Conservation (phyloP, 1,140 invertebrate species). For the Hyles vespertilio region DNA sequence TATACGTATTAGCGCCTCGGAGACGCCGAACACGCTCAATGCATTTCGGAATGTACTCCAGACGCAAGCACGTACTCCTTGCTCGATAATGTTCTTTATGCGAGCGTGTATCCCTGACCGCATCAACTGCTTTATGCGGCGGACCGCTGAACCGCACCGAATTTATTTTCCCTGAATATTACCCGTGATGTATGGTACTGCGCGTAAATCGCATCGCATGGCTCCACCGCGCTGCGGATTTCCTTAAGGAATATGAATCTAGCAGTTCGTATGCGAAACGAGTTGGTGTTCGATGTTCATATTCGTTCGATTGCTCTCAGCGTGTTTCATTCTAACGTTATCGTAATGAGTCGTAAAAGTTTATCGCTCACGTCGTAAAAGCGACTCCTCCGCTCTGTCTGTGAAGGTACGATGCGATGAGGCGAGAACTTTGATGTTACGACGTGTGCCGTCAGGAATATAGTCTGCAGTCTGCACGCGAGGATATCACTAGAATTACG, state of each 20-base stretch:
- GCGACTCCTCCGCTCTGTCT: slow-evolving; percentile 35
- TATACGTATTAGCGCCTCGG: slow-evolving; percentile 33
- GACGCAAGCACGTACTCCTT: slow-evolving; percentile 30
- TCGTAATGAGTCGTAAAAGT: slow-evolving; percentile 53
- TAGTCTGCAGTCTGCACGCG: neutral
- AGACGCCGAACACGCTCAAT: slow-evolving; percentile 31
- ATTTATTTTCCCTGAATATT: slow-evolving; percentile 46
- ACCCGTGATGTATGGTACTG: slow-evolving; percentile 21
- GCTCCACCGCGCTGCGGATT: too few species aligned
- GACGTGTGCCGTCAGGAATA: slow-evolving; percentile 8
- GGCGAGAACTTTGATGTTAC: slow-evolving; percentile 26
- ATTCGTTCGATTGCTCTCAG: slow-evolving; percentile 42
- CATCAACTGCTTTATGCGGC: slow-evolving; percentile 31
- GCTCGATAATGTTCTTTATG: slow-evolving; percentile 39
- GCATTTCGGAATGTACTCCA: slow-evolving; percentile 35
- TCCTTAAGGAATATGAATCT: neutral
- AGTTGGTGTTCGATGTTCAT: slow-evolving; percentile 23
- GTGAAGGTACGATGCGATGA: slow-evolving; percentile 24
- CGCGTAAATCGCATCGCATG: slow-evolving; percentile 37
- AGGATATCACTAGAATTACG: too few species aligned
- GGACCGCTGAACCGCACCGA: slow-evolving; percentile 32
- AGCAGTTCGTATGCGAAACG: slow-evolving; percentile 19
- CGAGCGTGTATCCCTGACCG: slow-evolving; percentile 32
- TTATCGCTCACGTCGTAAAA: slow-evolving; percentile 50
- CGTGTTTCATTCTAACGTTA: slow-evolving; percentile 52